Evolutionary conservation across 2,797 vertebrate genomes (phyloP), one percentile per base, ranked within the genome.

Genomic region (Columba guinea): DNA sequence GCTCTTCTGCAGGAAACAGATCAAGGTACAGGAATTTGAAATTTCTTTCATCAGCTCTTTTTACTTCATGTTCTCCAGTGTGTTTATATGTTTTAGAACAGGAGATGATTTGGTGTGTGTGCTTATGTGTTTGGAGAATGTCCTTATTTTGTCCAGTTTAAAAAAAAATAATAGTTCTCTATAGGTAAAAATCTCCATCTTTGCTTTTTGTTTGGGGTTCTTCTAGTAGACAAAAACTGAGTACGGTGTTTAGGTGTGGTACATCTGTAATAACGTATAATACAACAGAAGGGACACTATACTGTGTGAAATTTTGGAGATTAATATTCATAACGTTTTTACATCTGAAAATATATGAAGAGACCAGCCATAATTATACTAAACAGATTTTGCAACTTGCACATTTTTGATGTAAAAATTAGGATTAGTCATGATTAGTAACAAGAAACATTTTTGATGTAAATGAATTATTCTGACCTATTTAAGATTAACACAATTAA

Each of bases 1-100:
- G 97, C 96, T 98, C 99, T 68, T 97, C 99, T 64, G 94, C 98
- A 18, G 98, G 98, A 96, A 99, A 98, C 93, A 99, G 98, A 96
- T 99, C 98, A 98, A 99, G 99, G 99, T 99, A 98, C 3, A 52
- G n/a, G 39, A 76, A 83, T 88, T 55, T 49, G 71, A 32, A 65
- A 69, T 23, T 64, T 53, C 17, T 96, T 93, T 59, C 18, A 34
- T 20, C 23, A 68, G 3, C 75, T 59, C n/a, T 49, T 86, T 90
- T 91, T 87, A 64, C 19, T 89, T 91, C 32, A 44, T 52, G 3
- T 89, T 89, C 77, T 77, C 32, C 9, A 27, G 22, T 60, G 28
- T 64, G 28, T 16, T 73, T 68, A 24, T n/a, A 24, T 30, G 22
- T 83, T 89, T 75, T 78, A 32, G 58, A 56, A 49, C 41, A 71